These are phyloP conservation scores for Agriotes lineatus DNA, from an alignment of 2,888 invertebrate species.

Conservation along the genomic window DNA sequence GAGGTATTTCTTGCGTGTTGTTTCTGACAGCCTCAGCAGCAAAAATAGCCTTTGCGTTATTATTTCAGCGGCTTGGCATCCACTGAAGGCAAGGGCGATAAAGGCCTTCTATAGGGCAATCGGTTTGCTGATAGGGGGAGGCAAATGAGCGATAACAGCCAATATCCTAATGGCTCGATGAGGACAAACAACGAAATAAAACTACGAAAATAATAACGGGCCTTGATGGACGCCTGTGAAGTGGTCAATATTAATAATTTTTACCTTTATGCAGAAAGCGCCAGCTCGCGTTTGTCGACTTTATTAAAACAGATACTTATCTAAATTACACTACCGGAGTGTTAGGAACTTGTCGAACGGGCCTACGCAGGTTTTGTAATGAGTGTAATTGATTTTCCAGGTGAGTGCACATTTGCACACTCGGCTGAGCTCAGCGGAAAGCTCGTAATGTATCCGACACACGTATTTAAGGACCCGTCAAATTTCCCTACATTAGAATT, in stretches of 20 bases:
- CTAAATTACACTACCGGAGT: neutral
- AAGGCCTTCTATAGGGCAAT: too few relatives aligned
- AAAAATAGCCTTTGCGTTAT: too few relatives aligned
- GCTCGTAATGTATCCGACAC: neutral
- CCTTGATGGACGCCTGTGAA: too few relatives aligned
- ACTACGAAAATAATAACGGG: neutral
- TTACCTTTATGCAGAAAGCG: neutral
- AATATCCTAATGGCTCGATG: too few relatives aligned
- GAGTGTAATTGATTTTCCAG: constrained; percentile 17
- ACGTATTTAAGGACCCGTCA: neutral
- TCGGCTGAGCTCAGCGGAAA: neutral
- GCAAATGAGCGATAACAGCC: too few relatives aligned
- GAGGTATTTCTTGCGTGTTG: too few relatives aligned
- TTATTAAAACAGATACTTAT: constrained; percentile 2
- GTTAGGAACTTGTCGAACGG: neutral
- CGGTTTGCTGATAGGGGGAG: too few relatives aligned
- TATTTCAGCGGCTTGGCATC: too few relatives aligned
- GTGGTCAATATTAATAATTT: neutral
- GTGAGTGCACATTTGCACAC: constrained; percentile 10
- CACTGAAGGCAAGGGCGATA: too few relatives aligned
- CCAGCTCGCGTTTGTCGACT: neutral
- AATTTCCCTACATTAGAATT: neutral
- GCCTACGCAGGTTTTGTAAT: constrained; percentile 9
- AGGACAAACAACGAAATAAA: neutral
- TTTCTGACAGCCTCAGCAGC: too few relatives aligned